Evolutionary conservation across 2,888 invertebrate species (phyloP).

Genomic region (Hirtodrosophila confusa): DNA sequence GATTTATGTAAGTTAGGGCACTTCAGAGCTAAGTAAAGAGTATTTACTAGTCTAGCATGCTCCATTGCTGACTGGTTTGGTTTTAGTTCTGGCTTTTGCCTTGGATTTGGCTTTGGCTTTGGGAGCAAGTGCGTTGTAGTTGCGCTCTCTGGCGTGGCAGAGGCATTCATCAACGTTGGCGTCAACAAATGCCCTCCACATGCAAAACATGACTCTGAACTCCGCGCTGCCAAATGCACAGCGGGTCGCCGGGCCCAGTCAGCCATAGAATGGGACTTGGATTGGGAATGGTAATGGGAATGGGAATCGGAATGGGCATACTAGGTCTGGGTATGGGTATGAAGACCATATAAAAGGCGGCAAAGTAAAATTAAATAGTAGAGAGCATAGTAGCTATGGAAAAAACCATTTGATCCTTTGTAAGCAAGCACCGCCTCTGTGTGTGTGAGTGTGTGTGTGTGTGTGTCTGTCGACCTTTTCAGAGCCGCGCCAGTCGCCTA

Average conservation of each 20-base stretch:
- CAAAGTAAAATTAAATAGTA: constrained; percentile 71
- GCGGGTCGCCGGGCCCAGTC: constrained; percentile 39
- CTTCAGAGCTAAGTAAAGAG: no score
- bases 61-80: not conserved
- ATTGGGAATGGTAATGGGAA: constrained; percentile 1
- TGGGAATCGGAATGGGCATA: not conserved
- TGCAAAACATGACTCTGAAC: constrained; percentile 54
- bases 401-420: constrained; percentile 74
- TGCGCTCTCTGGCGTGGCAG: constrained; percentile 26
- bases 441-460: not conserved
- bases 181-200: constrained; percentile 57
- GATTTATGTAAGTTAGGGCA: no score
- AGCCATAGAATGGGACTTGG: constrained; percentile 11
- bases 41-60: no score
- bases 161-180: constrained; percentile 72
- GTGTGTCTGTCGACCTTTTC: constrained; percentile 42
- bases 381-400: constrained; percentile 45
- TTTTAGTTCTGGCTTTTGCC: not conserved
- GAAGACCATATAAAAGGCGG: constrained; percentile 55
- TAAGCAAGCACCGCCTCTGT: constrained; percentile 35
- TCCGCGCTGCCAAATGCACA: constrained; percentile 55
- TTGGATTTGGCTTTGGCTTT: constrained; percentile 13
- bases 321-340: not conserved
- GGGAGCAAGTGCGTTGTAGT: constrained; percentile 50
- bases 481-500: constrained; percentile 53